phyloP scores from a whole-genome alignment of 2,113 vertebrate genomes.

The Elachura formosa region DNA sequence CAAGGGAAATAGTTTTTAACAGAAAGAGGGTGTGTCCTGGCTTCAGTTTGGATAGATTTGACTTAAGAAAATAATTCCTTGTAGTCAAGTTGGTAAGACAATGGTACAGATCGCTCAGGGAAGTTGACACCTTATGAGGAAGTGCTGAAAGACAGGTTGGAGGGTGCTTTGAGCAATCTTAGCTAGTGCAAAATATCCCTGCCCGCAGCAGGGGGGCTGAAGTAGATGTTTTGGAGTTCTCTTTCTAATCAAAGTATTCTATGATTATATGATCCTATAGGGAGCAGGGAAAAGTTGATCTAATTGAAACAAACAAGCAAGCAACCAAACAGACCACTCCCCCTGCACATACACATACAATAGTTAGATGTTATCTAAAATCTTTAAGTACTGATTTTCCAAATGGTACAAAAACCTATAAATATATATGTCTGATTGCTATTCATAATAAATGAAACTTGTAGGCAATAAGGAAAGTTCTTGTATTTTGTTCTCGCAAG shows the following conservation, averaged over 20 bases:
- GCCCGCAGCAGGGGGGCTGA: rapidly evolving
- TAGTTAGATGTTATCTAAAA: neutral
- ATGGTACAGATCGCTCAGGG: neutral
- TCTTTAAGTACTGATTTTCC: neutral
- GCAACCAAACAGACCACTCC: too few relatives aligned
- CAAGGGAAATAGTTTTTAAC: neutral
- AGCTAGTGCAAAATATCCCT: neutral
- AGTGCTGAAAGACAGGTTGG: neutral
- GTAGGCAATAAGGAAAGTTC: neutral
- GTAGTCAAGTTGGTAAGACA: neutral
- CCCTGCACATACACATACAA: too few relatives aligned
- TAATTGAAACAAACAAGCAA: rapidly evolving
- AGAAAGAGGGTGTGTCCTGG: neutral
- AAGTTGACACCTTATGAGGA: neutral
- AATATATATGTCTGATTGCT: neutral
- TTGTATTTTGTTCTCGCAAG: neutral
- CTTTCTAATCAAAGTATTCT: neutral
- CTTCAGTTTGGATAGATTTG: neutral
- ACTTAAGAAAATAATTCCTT: neutral
- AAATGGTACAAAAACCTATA: neutral
- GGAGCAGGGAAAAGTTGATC: neutral
- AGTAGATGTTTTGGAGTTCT: neutral
- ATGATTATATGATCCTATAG: neutral
- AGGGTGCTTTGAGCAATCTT: neutral
- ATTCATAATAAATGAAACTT: neutral